Evolutionary conservation across 2,888 invertebrate genomes (phyloP), one percentile per base, ranked within the genome.

Genomic region (Drosophila infuscata): DNA sequence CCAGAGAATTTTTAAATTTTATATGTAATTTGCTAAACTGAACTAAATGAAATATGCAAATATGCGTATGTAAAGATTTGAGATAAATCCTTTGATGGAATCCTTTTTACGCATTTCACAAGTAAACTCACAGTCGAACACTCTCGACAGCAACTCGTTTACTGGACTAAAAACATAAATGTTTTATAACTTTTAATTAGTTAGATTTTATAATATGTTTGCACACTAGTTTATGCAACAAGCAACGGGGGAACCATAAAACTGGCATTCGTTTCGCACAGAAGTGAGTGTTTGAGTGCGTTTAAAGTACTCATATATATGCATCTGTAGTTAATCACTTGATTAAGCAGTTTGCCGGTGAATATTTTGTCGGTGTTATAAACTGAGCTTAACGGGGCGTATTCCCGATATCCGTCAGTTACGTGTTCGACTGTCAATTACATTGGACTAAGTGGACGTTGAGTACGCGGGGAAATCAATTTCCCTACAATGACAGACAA

Each of bases 381-480:
- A 82, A 68, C 38, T 58, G 35, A 56, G 71, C 48, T 60, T 54
- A 60, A 74, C 36, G 36, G 15, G 48, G 43, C 59, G 86, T 79
- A 76, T 86, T 56, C 71, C 66, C 68, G 60, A 83, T 75, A 64
- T 57, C 53, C 52, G 52, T 53, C 33, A 32, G 33, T 35, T 30
- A 32, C 59, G 5, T 62, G 66, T 67, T 73, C 15, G 59, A 32
- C 72, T 83, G 87, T 83, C 84, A 83, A 79, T 82, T 79, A 81
- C 53, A 69, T 48, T 60, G 46, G 52, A 41, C 63, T 75, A 64
- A 74, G 51, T 73, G 57, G 36, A 35, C 46, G 53, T 41, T 54
- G 36, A 79, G 72, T 54, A 69, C 70, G 79, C 73, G 77, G 70
- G 59, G 71, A 82, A 87, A 80, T 84, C 78, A 86, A 87, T 84